Conservation (phyloP, 2,113 vertebrate species). For the Crotalus helleri region DNA sequence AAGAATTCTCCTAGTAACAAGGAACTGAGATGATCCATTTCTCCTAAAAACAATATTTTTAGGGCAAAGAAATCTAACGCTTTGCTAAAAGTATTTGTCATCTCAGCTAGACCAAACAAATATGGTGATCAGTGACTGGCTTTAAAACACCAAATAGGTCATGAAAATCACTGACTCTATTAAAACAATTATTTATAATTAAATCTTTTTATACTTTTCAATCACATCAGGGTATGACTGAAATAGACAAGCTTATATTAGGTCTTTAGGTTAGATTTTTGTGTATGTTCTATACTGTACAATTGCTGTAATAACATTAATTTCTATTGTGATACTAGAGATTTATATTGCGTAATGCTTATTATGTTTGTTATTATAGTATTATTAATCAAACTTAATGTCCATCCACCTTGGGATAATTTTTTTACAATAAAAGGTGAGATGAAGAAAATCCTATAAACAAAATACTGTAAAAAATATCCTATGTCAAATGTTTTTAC, state of each 20-base stretch:
- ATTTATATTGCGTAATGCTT: neutral
- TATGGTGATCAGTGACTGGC: neutral
- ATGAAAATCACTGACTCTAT: conserved; percentile 1
- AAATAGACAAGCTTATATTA: neutral
- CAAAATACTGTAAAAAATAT: neutral
- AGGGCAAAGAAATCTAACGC: neutral
- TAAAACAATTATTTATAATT: neutral
- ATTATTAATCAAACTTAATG: neutral
- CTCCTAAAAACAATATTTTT: neutral
- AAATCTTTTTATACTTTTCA: conserved; percentile 22
- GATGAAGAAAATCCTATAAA: neutral
- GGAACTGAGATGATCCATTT: neutral
- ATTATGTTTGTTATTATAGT: neutral
- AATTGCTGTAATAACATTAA: neutral
- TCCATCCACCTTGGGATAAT: neutral
- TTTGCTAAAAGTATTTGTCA: neutral
- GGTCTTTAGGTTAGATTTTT: neutral
- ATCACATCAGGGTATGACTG: neutral
- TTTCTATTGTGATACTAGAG: neutral
- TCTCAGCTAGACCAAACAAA: neutral
- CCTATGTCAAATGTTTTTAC: neutral
- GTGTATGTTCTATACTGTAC: neutral
- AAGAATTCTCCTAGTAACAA: neutral
- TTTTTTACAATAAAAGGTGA: neutral
- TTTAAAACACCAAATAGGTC: neutral